Conservation (phyloP, 2,797 vertebrate genomes). For the Premnoplex brunnescens region DNA sequence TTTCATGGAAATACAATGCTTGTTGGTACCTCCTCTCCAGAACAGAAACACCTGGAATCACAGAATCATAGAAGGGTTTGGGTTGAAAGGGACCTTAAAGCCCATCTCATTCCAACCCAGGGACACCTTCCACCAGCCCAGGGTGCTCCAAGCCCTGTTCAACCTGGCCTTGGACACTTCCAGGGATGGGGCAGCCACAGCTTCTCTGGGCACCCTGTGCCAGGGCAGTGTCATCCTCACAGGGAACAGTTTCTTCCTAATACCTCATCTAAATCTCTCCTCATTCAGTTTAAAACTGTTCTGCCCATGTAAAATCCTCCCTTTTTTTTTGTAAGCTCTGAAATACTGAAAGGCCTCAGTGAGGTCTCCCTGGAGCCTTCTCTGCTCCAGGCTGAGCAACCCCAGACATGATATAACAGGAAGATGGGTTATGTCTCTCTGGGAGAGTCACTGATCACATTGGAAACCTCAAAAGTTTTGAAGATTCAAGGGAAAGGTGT, state of each 20-base stretch:
- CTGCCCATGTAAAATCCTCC: neutral
- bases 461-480: neutral
- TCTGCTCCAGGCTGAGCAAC: neutral
- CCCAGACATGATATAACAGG: neutral
- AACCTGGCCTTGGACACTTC: too few species aligned
- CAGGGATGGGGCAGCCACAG: neutral
- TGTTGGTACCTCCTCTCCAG: neutral
- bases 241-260: neutral
- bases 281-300: neutral
- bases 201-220: neutral
- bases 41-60: neutral
- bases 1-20: neutral
- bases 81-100: neutral
- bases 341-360: neutral
- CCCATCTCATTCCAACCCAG: accelerated
- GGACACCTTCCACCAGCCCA: too few species aligned
- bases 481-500: neutral
- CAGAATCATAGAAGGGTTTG: neutral
- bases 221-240: neutral
- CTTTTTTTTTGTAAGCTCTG: neutral
- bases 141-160: neutral
- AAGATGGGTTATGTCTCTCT: neutral
- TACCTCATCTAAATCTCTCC: neutral
- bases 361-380: neutral
- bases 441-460: neutral